These are phyloP conservation scores for Lithobates sylvaticus DNA, from an alignment of 2,797 vertebrate genomes.

Conservation along the genomic window DNA sequence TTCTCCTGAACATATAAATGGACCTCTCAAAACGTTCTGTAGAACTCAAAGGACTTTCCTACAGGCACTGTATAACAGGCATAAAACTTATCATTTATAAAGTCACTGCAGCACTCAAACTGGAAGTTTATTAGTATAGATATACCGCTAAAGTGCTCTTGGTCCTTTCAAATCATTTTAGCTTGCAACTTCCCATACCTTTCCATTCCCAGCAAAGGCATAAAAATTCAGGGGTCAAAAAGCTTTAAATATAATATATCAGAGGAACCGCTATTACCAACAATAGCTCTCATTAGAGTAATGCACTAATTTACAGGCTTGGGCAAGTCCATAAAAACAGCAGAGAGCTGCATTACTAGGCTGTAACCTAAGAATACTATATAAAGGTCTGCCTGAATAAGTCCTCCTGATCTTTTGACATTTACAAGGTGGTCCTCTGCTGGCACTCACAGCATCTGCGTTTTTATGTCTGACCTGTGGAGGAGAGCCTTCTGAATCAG, in stretches of 20 bases:
- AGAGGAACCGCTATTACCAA: slow-evolving; percentile 47
- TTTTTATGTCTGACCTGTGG: slow-evolving; percentile 34
- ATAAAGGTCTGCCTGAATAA: slow-evolving; percentile 42
- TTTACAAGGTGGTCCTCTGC: slow-evolving; percentile 49
- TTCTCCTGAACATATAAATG: neutral
- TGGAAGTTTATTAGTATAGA: neutral
- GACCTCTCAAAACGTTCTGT: neutral
- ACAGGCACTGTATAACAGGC: neutral
- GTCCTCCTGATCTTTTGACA: slow-evolving; percentile 47
- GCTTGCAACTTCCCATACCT: slow-evolving; percentile 18
- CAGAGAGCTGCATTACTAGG: slow-evolving; percentile 56
- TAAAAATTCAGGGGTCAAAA: slow-evolving; percentile 49
- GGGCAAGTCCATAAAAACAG: slow-evolving; percentile 60
- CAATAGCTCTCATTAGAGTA: slow-evolving; percentile 59
- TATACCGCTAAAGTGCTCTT: neutral
- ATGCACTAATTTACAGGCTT: slow-evolving; percentile 63
- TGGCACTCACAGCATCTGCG: slow-evolving; percentile 8
- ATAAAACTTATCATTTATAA: neutral
- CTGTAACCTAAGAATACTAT: slow-evolving; percentile 57
- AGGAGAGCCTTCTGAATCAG: slow-evolving; percentile 16
- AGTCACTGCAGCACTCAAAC: neutral
- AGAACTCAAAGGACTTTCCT: neutral
- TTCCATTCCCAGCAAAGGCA: slow-evolving; percentile 13
- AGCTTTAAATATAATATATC: slow-evolving; percentile 48
- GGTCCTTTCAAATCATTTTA: slow-evolving; percentile 14